These are phyloP conservation scores for Megalops cyprinoides DNA, from an alignment of 2,797 vertebrate species.

Conservation along the genomic window DNA sequence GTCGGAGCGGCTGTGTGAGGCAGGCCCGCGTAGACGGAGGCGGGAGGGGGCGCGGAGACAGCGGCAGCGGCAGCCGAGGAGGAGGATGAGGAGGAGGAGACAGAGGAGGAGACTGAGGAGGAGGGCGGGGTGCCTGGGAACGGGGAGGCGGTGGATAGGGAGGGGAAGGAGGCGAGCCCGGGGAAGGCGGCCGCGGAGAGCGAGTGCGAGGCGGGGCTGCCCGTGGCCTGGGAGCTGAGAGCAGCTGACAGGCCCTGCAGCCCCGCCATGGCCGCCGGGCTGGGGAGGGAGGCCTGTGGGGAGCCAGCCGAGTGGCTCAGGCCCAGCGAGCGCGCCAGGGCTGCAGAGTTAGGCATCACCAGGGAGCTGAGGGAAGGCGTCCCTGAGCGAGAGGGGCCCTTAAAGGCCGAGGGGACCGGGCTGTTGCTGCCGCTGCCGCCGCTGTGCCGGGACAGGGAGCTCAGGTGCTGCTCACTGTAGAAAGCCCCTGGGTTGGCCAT, in stretches of 20 bases:
- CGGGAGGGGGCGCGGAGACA: slow-evolving; percentile 64
- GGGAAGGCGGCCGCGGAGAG: slow-evolving; percentile 76
- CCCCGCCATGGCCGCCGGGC: slow-evolving; percentile 74
- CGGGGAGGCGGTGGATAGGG: slow-evolving; percentile 78
- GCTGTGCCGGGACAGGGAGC: slow-evolving; percentile 60
- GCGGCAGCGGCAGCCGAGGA: slow-evolving; percentile 62
- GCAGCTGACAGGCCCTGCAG: slow-evolving; percentile 79
- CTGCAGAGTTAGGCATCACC: slow-evolving; percentile 72
- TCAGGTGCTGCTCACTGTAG: slow-evolving; percentile 56
- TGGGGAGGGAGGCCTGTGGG: slow-evolving; percentile 79
- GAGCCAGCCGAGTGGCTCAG: slow-evolving; percentile 77
- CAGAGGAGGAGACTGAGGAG: slow-evolving; percentile 64
- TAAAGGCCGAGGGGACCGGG: slow-evolving; percentile 90
- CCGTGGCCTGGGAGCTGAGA: slow-evolving; percentile 66
- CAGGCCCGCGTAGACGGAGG: slow-evolving; percentile 73
- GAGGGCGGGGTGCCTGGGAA: slow-evolving; percentile 62
- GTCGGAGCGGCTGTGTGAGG: slow-evolving; percentile 68
- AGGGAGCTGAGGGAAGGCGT: slow-evolving; percentile 80
- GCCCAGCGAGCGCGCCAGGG: slow-evolving; percentile 75
- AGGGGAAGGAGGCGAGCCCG: slow-evolving; percentile 82
- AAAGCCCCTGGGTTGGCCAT: slow-evolving; percentile 53
- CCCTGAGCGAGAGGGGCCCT: slow-evolving; percentile 82
- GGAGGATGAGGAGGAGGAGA: slow-evolving; percentile 58
- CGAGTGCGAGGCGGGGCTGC: slow-evolving; percentile 74
- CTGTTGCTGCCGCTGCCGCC: slow-evolving; percentile 78